These are phyloP conservation scores for Drosophila rufa DNA, from an alignment of 1,140 invertebrate species.

Conservation along the genomic window DNA sequence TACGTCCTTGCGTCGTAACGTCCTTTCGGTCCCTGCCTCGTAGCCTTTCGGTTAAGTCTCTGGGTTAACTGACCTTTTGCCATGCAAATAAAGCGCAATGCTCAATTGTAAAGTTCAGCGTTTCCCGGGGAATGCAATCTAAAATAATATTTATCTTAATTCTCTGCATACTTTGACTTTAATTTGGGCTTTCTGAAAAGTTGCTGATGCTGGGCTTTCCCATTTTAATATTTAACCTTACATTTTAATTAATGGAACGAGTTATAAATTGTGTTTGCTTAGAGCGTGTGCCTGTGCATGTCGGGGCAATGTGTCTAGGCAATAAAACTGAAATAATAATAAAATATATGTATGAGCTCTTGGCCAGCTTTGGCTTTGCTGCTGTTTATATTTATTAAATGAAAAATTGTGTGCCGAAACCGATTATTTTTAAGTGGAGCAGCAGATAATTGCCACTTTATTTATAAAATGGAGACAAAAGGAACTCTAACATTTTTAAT, in stretches of 20 bases:
- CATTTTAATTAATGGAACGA: slow-evolving; percentile 50
- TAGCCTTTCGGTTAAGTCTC: slow-evolving; percentile 46
- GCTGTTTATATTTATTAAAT: slow-evolving; percentile 8
- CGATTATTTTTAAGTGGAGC: neutral
- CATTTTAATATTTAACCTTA: slow-evolving; percentile 60
- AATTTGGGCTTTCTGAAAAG: slow-evolving; percentile 19
- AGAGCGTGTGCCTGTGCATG: slow-evolving; percentile 13
- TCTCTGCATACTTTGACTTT: slow-evolving; percentile 10
- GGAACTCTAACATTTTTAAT: too few relatives aligned
- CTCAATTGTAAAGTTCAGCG: slow-evolving; percentile 22
- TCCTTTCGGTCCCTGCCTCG: slow-evolving; percentile 13
- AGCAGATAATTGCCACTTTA: too few relatives aligned
- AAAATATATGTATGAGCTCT: neutral
- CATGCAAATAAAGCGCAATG: slow-evolving; percentile 37
- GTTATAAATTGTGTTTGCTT: slow-evolving; percentile 29
- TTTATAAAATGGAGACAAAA: neutral
- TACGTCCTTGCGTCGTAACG: slow-evolving; percentile 21
- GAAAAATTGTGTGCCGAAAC: neutral
- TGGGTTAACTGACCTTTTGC: slow-evolving; percentile 75
- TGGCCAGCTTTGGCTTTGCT: neutral
- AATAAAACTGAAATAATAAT: slow-evolving; percentile 22
- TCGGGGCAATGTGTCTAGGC: neutral
- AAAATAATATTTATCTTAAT: slow-evolving; percentile 28
- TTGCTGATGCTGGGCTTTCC: slow-evolving; percentile 33
- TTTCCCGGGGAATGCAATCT: slow-evolving; percentile 21